Conservation (phyloP, 2,888 invertebrate genomes). For the Pegoplata infirma region DNA sequence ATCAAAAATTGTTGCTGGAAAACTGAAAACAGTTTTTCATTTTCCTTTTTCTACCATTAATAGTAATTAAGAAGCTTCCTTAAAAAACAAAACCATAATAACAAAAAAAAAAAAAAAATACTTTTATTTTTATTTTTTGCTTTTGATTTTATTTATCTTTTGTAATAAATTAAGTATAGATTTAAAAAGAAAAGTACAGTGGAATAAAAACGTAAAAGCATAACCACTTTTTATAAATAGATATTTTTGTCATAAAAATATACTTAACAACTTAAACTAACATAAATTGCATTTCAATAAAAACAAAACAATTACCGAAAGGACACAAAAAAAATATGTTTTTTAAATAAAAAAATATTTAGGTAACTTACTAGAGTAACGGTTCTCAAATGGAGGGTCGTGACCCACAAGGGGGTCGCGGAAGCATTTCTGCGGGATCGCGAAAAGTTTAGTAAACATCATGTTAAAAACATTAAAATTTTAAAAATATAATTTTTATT, state of each 20-base stretch:
- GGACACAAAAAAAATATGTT: background rate
- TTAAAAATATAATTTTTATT: no score
- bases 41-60: slow-evolving; percentile 19
- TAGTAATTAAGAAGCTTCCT: slow-evolving; percentile 49
- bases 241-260: background rate
- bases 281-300: background rate
- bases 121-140: slow-evolving; percentile 25
- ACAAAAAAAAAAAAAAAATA: no score
- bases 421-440: no score
- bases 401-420: no score
- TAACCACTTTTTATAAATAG: background rate
- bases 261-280: background rate
- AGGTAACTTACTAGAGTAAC: no score
- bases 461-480: no score
- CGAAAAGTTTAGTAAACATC: no score
- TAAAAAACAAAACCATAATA: slow-evolving; percentile 39
- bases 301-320: no score
- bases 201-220: slow-evolving; percentile 16
- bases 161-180: slow-evolving; percentile 53
- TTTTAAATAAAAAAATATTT: no score
- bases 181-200: slow-evolving; percentile 51
- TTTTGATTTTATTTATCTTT: slow-evolving; percentile 49
- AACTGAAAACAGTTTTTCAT: background rate
- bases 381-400: no score
- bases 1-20: background rate